A percentile compares a stretch with the other conserved stretches of the same genome.
Evolutionary conservation across 2,797 vertebrate genomes (phyloP).

Genomic region (Tapera naevia): DNA sequence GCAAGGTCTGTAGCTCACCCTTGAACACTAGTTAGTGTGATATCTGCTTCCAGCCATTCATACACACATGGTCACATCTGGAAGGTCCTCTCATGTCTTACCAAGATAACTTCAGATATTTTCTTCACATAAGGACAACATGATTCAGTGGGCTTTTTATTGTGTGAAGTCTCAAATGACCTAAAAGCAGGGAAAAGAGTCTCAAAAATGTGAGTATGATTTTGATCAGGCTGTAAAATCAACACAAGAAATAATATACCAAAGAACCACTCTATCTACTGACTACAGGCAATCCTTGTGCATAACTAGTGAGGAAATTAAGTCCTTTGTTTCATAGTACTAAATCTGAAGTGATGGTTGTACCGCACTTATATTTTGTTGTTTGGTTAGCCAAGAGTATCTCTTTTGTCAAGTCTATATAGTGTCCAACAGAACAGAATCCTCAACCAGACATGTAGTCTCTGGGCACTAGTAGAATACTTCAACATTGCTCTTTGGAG

Average conservation of each 20-base stretch:
- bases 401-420: not conserved
- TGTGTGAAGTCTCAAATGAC: not conserved
- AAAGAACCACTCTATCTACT: not conserved
- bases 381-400: not conserved
- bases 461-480: not conserved
- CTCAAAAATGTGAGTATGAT: not conserved
- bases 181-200: not conserved
- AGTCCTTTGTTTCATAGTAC: not conserved
- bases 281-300: not conserved
- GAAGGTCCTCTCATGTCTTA: not conserved
- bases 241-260: not conserved
- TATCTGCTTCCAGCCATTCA: not conserved
- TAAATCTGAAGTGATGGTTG: not conserved
- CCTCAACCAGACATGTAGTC: not conserved
- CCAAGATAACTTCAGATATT: not conserved
- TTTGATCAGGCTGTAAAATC: not conserved
- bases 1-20: not conserved
- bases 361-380: not conserved
- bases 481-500: not conserved
- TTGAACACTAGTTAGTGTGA: not conserved
- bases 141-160: not conserved
- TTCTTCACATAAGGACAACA: not conserved
- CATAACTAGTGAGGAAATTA: not conserved
- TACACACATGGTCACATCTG: not conserved
- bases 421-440: not conserved